A percentile compares a stretch with the other conserved stretches of the same genome.
Conservation (phyloP, 2,113 vertebrate species). For the Phylloscopus trochilus region DNA sequence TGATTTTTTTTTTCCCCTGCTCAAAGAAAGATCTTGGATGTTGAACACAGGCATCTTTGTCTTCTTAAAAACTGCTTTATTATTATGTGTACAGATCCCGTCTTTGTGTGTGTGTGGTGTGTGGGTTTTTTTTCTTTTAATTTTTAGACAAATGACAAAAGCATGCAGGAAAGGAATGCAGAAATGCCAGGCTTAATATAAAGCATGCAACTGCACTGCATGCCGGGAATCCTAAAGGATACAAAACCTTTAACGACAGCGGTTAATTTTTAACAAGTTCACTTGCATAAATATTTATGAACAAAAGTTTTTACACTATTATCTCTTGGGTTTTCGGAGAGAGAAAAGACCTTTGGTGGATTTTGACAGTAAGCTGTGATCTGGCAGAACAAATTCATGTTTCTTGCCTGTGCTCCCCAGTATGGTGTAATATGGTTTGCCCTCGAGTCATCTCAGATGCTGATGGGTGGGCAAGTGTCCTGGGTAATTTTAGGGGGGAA, state of each 20-base stretch:
- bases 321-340: slow-evolving; percentile 47
- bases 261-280: slow-evolving; percentile 69
- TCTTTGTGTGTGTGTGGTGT: slow-evolving; percentile 60
- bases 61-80: slow-evolving; percentile 66
- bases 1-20: slow-evolving; percentile 18
- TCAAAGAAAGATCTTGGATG: slow-evolving; percentile 64
- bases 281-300: slow-evolving; percentile 65
- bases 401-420: background rate
- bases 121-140: slow-evolving; percentile 60
- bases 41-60: slow-evolving; percentile 69
- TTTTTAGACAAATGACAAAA: slow-evolving; percentile 69
- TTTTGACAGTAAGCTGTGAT: slow-evolving; percentile 46
- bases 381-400: slow-evolving; percentile 7
- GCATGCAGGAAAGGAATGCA: slow-evolving; percentile 67
- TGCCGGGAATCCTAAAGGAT: slow-evolving; percentile 58
- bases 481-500: background rate
- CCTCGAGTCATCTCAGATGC: background rate
- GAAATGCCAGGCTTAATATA: slow-evolving; percentile 66
- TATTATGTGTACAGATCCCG: slow-evolving; percentile 69
- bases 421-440: background rate
- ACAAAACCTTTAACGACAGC: slow-evolving; percentile 60
- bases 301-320: slow-evolving; percentile 61
- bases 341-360: slow-evolving; percentile 40
- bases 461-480: background rate
- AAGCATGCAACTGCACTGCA: slow-evolving; percentile 59